Evolutionary conservation across 2,797 vertebrate species (phyloP), one percentile per base, ranked within the genome.

Genomic region (Acrossocheilus fasciatus): DNA sequence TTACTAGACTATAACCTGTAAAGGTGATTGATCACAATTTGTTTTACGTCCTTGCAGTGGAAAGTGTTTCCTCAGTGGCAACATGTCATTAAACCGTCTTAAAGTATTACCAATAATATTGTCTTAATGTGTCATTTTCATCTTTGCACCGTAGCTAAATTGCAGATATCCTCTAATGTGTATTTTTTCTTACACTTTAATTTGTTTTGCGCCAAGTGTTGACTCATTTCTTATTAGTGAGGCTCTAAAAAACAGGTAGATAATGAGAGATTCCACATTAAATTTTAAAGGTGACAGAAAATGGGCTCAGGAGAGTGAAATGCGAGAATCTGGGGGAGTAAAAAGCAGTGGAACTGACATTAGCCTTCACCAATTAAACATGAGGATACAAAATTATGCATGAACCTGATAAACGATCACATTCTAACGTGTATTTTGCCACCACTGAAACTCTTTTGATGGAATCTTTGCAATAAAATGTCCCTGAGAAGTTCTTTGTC

Each of bases 341-440:
- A 57, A 59, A 78, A 5, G 10, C 41, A 34, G 17, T 10, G 4
- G 3, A 80, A 45, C 39, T 34, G 43, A 34, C 62, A 34, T 68
- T 68, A 81, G 26, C 26, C 79, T 34, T 68, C 43, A 50, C 62
- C 62, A 69, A 52, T 81, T 81, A 81, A 81, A 69, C 30, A 39
- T 52, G 64, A 50, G 43, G 26, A 36, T 20, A 52, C 47, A 36
- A 52, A 69, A 50, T 36, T 23, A 69, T 52, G 64, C 62, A 68
- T 23, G 62, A 68, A 45, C 30, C 57, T 62, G 39, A 62, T 79
- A 50, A 36, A 47, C 17, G 41, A 66, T 81, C 18, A 14, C 79
- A 68, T 50, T 50, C 20, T 4, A 68, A 68, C 62, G n/a, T 81
- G 79, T 4, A 34, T 66, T 81, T 68, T 34, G 3, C 45, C 43